phyloP scores from a whole-genome alignment of 1,140 invertebrate species.

The Yoshiicerus persimilis region DNA sequence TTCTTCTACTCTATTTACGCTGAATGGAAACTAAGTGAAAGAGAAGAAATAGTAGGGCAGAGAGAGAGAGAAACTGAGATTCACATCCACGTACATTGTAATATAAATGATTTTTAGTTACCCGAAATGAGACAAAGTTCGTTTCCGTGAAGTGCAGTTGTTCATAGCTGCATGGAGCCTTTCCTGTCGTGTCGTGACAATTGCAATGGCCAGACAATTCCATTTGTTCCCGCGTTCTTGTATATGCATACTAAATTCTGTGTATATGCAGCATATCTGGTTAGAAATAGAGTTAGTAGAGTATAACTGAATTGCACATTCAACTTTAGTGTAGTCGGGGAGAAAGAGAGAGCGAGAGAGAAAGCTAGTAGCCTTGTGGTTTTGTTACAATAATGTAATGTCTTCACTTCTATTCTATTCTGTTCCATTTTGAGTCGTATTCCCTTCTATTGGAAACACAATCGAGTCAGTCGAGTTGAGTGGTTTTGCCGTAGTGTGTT shows the following conservation, averaged over 20 bases:
- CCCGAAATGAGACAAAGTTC: not conserved
- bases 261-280: not conserved
- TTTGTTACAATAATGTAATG: constrained; percentile 3
- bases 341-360: not conserved
- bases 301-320: not conserved
- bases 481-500: not conserved
- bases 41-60: not conserved
- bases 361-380: not conserved
- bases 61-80: not conserved
- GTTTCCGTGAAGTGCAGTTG: not conserved
- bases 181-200: not conserved
- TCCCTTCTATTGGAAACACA: not conserved
- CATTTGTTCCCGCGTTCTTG: not conserved
- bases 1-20: not conserved
- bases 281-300: not conserved
- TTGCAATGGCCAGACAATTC: not conserved
- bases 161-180: not conserved
- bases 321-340: not conserved
- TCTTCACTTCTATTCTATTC: not conserved
- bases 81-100: not conserved
- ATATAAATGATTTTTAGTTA: not conserved
- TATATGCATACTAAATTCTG: not conserved
- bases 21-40: not conserved
- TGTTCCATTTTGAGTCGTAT: not conserved
- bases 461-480: not conserved